Percentiles rank a stretch among this genome's conserved stretches.
Evolutionary conservation across 1,140 invertebrate species (phyloP).

Genomic region (Microvelia longipes): DNA sequence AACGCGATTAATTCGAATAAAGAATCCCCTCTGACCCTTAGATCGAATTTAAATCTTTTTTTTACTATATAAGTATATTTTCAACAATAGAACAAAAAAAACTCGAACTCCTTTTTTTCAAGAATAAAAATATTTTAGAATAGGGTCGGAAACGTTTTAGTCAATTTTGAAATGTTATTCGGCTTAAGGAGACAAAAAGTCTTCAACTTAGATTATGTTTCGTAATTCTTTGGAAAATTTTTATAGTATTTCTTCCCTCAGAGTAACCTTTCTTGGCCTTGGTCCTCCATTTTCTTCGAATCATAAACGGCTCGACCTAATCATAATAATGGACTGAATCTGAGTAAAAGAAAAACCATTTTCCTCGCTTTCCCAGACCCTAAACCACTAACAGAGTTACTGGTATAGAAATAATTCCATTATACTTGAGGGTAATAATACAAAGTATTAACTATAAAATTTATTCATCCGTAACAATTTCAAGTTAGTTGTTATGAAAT

Average conservation of each 20-base stretch:
- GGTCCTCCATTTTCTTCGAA: neutral
- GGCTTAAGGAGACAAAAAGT: neutral
- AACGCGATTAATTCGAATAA: neutral
- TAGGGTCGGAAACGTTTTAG: neutral
- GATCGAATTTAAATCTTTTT: neutral
- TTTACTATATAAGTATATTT: neutral
- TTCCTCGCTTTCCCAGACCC: no score
- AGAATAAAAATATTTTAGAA: no score
- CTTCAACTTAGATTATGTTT: neutral
- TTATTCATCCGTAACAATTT: no score
- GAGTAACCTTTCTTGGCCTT: no score
- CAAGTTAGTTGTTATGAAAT: no score
- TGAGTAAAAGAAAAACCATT: no score
- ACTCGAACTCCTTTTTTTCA: neutral
- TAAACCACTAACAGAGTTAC: no score
- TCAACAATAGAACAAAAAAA: neutral
- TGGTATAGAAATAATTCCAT: no score
- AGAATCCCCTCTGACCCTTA: neutral
- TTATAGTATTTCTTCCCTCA: neutral
- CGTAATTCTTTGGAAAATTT: neutral
- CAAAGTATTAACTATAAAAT: no score
- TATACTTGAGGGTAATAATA: no score
- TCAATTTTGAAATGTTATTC: neutral
- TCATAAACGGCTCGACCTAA: neutral
- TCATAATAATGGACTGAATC: neutral